Conservation (phyloP, 2,797 vertebrate species). For the Neostethus bicornis region DNA sequence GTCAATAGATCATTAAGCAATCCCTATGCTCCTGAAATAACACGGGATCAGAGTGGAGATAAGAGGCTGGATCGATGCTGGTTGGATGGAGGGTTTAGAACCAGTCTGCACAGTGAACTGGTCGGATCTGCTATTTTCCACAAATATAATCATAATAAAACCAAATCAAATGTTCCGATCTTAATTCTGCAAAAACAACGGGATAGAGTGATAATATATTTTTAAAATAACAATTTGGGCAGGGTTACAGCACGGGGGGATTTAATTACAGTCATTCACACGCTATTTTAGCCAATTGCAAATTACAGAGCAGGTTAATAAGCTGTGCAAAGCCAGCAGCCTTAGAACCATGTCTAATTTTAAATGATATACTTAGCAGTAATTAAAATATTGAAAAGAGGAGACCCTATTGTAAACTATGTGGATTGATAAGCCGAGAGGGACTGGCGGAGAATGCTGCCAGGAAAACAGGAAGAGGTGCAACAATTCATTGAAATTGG, state of each 20-base stretch:
- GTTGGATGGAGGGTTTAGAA: slow-evolving; percentile 36
- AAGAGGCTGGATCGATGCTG: slow-evolving; percentile 73
- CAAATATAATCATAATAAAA: no score
- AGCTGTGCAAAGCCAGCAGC: slow-evolving; percentile 18
- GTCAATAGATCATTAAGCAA: slow-evolving; percentile 83
- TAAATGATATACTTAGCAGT: slow-evolving; percentile 5
- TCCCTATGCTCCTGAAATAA: slow-evolving; percentile 78
- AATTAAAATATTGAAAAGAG: slow-evolving; percentile 3
- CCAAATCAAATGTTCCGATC: slow-evolving; percentile 6
- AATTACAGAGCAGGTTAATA: slow-evolving; percentile 15
- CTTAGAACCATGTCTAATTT: not conserved
- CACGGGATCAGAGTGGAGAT: slow-evolving; percentile 78
- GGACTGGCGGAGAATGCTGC: not conserved
- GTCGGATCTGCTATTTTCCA: slow-evolving; percentile 17
- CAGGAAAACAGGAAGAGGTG: not conserved
- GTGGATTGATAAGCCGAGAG: not conserved
- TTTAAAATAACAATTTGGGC: slow-evolving; percentile 9
- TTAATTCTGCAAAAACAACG: not conserved
- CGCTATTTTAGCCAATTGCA: slow-evolving; percentile 3
- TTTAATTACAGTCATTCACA: slow-evolving; percentile 6
- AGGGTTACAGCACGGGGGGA: slow-evolving; percentile 10
- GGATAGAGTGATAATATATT: not conserved
- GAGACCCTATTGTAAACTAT: slow-evolving; percentile 1
- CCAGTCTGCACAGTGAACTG: slow-evolving; percentile 2
- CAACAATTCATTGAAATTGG: no score